Evolutionary conservation across 2,797 vertebrate species (phyloP).

Genomic region (Sebastes diaconus): DNA sequence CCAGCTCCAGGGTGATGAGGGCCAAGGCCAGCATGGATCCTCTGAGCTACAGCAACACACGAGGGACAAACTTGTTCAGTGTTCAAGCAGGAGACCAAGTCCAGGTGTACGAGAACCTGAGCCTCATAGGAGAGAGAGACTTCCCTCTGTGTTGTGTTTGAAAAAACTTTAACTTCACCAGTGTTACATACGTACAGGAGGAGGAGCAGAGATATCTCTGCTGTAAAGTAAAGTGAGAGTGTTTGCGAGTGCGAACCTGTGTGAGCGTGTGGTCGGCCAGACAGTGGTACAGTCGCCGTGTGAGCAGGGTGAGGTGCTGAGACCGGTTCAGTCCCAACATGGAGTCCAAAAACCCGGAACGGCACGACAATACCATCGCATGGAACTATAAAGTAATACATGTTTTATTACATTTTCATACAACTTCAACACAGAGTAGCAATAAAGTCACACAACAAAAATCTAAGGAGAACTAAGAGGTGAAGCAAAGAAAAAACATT

Average conservation of each 20-base stretch:
- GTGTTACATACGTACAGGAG: background rate
- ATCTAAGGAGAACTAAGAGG: too few relatives aligned
- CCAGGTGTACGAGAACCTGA: background rate
- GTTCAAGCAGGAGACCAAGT: background rate
- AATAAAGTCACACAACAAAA: too few relatives aligned
- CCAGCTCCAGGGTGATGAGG: conserved; percentile 95
- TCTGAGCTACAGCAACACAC: conserved; percentile 76
- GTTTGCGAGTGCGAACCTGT: conserved; percentile 64
- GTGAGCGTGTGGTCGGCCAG: conserved; percentile 89
- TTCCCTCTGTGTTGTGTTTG: background rate
- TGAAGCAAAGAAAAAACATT: background rate
- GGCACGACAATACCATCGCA: conserved; percentile 87
- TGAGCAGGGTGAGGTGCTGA: conserved; percentile 89
- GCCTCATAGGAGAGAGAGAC: background rate
- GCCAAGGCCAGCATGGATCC: conserved; percentile 95
- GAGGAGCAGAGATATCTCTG: background rate
- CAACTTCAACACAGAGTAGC: background rate
- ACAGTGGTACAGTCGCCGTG: conserved; percentile 89
- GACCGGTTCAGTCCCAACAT: conserved; percentile 85
- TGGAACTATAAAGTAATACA: conserved; percentile 85
- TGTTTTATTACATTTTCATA: background rate
- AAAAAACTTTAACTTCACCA: background rate
- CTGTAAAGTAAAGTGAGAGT: background rate
- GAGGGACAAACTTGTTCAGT: background rate
- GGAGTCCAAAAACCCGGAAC: conserved; percentile 84